Evolutionary conservation across 2,113 vertebrate species (phyloP), one percentile per base, ranked within the genome.

Genomic region (Sisor rabdophorus): DNA sequence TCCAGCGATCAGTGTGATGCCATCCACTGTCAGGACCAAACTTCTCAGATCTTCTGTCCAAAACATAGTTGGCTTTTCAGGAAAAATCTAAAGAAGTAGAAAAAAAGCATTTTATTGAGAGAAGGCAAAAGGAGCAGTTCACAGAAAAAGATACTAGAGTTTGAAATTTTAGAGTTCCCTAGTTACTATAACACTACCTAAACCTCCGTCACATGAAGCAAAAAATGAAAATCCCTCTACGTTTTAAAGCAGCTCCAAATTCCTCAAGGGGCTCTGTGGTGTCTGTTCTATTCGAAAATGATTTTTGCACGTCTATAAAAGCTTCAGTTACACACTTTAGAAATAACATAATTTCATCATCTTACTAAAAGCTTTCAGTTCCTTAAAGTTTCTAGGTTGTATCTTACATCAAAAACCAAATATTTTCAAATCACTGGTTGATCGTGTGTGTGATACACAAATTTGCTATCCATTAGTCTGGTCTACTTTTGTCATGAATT

Each of bases 1-100:
- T 2, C 93, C 93, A 0, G 84, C 84, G 52, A 88, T 0, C 55
- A 94, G 86, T 28, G 90, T 91, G 26, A 90, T 0, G 52, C 86
- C 7, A 71, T 93, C 92, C 73, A 92, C 64, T 0, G 44, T 0
- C 15, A 94, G 80, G 74, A 92, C 82, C 80, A 86, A 13, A 20
- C 82, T 47, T 32, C 19, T 84, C 8, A 72, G 63, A 9, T 1
- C 0, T 8, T 20, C 15, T 17, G 78, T 77, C 81, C 74, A 82
- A 58, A 0, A 0, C 81, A 82, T 82, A 1, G 55, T 77, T 20
- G 22, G 22, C 48, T 10, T 54, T 71, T 19, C 36, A n/a, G 58
- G 55, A 16, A 44, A 36, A 50, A 56, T 44, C 76, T 55, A n/a
- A n/a, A 28, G 1, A 64, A 52, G 47, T 28, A 71, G 30, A 71